Conservation (phyloP, 1,140 invertebrate genomes). For the Popillia japonica region DNA sequence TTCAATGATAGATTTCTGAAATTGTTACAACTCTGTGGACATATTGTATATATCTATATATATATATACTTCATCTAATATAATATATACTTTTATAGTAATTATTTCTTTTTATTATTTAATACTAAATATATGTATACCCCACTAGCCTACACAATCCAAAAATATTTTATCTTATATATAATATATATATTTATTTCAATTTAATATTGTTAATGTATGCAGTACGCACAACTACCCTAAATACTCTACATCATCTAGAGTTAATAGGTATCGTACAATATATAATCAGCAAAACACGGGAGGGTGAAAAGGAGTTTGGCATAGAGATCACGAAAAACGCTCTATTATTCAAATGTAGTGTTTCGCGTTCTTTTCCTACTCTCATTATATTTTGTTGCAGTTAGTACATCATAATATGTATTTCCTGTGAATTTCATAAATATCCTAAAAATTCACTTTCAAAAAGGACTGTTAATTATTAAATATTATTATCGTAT, state of each 20-base stretch:
- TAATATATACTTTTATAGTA: conserved; percentile 27
- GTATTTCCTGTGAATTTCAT: background rate
- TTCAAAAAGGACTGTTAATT: conserved; percentile 24
- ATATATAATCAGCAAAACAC: conserved; percentile 1
- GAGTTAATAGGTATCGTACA: conserved; percentile 52
- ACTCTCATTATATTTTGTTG: background rate
- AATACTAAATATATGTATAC: conserved; percentile 43
- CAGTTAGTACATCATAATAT: background rate
- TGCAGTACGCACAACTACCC: conserved; percentile 56
- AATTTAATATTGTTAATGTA: conserved; percentile 24
- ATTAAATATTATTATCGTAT: conserved; percentile 29
- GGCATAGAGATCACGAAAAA: conserved; percentile 33
- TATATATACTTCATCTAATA: background rate
- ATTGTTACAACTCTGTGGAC: background rate
- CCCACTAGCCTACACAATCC: conserved; percentile 58
- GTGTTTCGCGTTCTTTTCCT: background rate
- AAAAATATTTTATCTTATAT: conserved; percentile 55
- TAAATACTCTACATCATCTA: conserved; percentile 53
- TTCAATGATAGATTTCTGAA: too few species aligned
- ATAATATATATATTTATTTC: conserved; percentile 22
- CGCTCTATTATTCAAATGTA: conserved; percentile 16
- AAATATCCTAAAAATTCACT: conserved; percentile 21
- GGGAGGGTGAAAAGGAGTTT: conserved; percentile 20
- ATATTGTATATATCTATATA: background rate
- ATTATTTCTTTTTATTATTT: conserved; percentile 24